Evolutionary conservation across 2,797 vertebrate species (phyloP), one percentile per base, ranked within the genome.

Genomic region (Hoplostethus mediterraneus): DNA sequence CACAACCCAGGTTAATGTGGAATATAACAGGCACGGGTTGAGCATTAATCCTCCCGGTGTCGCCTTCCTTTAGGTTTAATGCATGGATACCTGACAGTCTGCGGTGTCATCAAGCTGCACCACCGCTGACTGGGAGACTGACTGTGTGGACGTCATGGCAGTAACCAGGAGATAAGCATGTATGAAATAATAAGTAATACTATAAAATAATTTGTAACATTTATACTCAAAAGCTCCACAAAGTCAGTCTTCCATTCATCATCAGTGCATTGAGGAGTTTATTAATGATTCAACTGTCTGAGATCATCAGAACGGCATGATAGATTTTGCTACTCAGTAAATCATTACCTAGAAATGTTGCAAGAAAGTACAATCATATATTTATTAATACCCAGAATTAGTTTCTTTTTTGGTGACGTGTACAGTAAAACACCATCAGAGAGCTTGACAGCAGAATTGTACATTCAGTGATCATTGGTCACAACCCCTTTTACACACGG

Each of bases 381-480:
- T 73, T 48, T 73, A 86, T 81, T 77, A 72, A 86, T 72, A 79
- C 73, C 61, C 75, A 81, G 67, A 78, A 72, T 80, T 87, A 52
- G 21, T 59, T 57, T 87, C 58, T 58, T 72, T 69, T 73, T 47
- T 42, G 40, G 81, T 78, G 76, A 81, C 6, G 73, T 84, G 70
- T 71, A 73, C 74, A 77, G 51, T 44, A 62, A 78, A 60, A 76
- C 69, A 73, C 67, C 59, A 55, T 67, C 59, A 54, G 63, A 45
- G 63, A 82, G 66, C 58, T 72, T 25, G 75, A 86, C 61, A 80
- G 77, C 72, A 69, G 71, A 49, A 12, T 53, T 33, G 67, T 87
- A 92, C 91, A 91, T 92, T 91, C 88, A 65, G 74, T 89, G 83
- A 81, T 42, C 67, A 80, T 68, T 62, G 79, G 33, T 89, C 55